Evolutionary conservation across 2,113 vertebrate species (phyloP).

Genomic region (Larimichthys polyactis): DNA sequence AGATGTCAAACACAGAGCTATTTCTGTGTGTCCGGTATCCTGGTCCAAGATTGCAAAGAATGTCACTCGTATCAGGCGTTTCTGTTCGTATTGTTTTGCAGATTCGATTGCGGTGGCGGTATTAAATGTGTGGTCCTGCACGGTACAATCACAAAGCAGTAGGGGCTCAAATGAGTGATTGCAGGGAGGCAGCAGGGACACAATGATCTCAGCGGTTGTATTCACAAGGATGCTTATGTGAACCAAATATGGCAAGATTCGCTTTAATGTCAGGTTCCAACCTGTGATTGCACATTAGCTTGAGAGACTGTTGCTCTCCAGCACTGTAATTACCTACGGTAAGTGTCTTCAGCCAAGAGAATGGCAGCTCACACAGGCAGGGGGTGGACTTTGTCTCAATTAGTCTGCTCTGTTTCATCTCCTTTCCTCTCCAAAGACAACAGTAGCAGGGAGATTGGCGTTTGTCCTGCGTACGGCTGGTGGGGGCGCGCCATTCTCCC

Average conservation of each 20-base stretch:
- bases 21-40: conserved; percentile 48
- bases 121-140: neutral
- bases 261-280: conserved; percentile 76
- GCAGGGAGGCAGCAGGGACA: conserved; percentile 27
- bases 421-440: conserved; percentile 43
- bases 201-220: conserved; percentile 35
- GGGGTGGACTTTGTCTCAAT: conserved; percentile 76
- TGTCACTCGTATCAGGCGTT: neutral
- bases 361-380: conserved; percentile 61
- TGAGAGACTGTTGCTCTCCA: conserved; percentile 68
- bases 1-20: conserved; percentile 65
- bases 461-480: conserved; percentile 45
- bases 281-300: conserved; percentile 78
- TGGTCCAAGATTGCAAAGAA: conserved; percentile 1
- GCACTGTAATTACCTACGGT: conserved; percentile 77
- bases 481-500: conserved; percentile 32
- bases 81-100: neutral
- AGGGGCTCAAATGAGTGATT: conserved; percentile 33
- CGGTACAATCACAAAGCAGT: conserved; percentile 25
- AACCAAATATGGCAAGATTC: conserved; percentile 65
- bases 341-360: conserved; percentile 72
- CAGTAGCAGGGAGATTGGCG: conserved; percentile 44
- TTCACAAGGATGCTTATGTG: conserved; percentile 63
- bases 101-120: neutral
- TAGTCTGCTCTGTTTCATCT: conserved; percentile 74